These are phyloP conservation scores for Hyles lineata DNA, from an alignment of 2,888 invertebrate genomes.

Conservation along the genomic window DNA sequence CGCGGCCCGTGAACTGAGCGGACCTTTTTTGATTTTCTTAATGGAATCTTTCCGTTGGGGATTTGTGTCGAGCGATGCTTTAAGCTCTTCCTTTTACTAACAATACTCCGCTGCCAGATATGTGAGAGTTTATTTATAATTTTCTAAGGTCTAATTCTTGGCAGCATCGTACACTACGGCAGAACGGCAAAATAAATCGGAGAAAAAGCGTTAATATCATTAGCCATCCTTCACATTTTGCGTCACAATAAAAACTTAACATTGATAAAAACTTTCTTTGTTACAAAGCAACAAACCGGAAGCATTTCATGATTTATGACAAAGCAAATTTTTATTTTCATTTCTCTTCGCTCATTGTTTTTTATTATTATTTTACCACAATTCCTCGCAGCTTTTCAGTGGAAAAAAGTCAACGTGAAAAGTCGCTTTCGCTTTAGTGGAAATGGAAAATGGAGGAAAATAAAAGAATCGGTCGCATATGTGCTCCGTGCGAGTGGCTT, in stretches of 20 bases:
- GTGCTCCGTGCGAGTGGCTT: slow-evolving; percentile 64
- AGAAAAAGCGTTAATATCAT: slow-evolving; percentile 41
- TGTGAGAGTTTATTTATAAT: slow-evolving; percentile 56
- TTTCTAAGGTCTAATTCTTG: slow-evolving; percentile 41
- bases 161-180: slow-evolving; percentile 13
- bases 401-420: slow-evolving; percentile 76
- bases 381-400: slow-evolving; percentile 75
- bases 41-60: slow-evolving; percentile 83
- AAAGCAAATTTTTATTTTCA: slow-evolving; percentile 83
- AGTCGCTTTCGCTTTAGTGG: slow-evolving; percentile 79
- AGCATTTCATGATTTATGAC: slow-evolving; percentile 81
- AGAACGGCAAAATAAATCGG: slow-evolving; percentile 1
- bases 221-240: slow-evolving; percentile 46
- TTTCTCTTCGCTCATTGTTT: slow-evolving; percentile 78
- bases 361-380: slow-evolving; percentile 78
- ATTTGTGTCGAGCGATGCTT: slow-evolving; percentile 78
- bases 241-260: slow-evolving; percentile 64
- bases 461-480: slow-evolving; percentile 74
- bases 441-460: slow-evolving; percentile 78
- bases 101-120: slow-evolving; percentile 62
- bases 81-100: slow-evolving; percentile 71
- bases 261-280: slow-evolving; percentile 79
- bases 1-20: slow-evolving; percentile 77
- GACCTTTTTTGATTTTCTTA: slow-evolving; percentile 85
- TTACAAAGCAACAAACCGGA: slow-evolving; percentile 77